These are phyloP conservation scores for Sphenodon punctatus DNA, from an alignment of 2,797 vertebrate genomes.

Conservation along the genomic window DNA sequence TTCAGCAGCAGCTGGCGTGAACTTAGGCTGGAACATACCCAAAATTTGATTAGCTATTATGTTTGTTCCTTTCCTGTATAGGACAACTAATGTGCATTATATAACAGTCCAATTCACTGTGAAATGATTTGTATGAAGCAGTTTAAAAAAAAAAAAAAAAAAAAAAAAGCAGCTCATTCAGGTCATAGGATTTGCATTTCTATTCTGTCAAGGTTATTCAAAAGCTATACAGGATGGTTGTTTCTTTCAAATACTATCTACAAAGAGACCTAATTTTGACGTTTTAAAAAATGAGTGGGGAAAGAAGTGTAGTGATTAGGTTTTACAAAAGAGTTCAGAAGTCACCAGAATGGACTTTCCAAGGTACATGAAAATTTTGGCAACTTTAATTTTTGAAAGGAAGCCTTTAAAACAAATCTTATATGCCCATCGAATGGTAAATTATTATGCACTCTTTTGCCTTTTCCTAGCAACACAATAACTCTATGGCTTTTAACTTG, in stretches of 20 bases:
- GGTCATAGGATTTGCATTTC: neutral
- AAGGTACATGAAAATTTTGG: neutral
- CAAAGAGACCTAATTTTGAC: neutral
- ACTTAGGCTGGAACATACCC: neutral
- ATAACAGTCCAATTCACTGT: neutral
- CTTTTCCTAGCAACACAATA: neutral
- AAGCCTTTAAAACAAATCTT: neutral
- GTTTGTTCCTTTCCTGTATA: neutral
- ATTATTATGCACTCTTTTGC: neutral
- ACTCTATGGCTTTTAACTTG: neutral
- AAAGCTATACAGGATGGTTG: neutral
- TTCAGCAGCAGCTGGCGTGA: neutral
- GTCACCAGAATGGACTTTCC: neutral
- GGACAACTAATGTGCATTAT: neutral
- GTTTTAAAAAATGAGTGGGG: neutral
- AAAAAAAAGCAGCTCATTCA: too few species aligned
- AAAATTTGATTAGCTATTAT: neutral
- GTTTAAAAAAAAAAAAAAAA: slow-evolving; percentile 3
- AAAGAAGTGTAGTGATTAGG: neutral
- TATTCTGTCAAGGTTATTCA: neutral
- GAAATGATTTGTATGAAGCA: neutral
- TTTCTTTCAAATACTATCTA: fast-evolving
- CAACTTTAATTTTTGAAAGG: neutral
- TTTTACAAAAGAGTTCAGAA: neutral
- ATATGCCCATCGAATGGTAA: neutral